Conservation (phyloP, 2,888 invertebrate genomes). For the Drosophila meridiana region DNA sequence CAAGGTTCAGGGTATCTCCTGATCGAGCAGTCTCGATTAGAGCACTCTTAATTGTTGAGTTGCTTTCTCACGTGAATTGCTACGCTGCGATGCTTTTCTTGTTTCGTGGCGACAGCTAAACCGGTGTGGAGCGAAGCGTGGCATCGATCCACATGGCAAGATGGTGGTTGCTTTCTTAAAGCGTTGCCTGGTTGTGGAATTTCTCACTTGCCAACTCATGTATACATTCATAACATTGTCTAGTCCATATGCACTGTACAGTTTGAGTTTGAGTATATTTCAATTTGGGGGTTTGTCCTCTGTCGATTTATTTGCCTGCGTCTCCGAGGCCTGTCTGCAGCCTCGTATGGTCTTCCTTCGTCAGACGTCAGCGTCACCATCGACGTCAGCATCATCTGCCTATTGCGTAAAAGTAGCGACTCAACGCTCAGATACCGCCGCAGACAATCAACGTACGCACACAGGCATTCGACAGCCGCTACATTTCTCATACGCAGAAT, state of each 20-base stretch:
- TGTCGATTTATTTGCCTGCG: no score
- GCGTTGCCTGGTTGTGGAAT: slow-evolving; percentile 43
- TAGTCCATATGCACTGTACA: neutral
- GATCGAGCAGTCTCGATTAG: no score
- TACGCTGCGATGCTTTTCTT: neutral
- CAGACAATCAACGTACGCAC: slow-evolving; percentile 49
- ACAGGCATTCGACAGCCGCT: slow-evolving; percentile 23
- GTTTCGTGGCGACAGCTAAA: neutral
- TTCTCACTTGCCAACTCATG: slow-evolving; percentile 14
- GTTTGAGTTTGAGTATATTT: neutral
- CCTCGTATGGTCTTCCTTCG: slow-evolving; percentile 51
- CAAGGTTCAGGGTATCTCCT: no score
- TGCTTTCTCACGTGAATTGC: no score
- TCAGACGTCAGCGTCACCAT: slow-evolving; percentile 29
- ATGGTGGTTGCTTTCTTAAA: slow-evolving; percentile 33
- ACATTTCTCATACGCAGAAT: slow-evolving; percentile 29
- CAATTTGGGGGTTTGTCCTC: no score
- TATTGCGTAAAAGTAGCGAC: slow-evolving; percentile 72
- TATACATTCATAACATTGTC: neutral
- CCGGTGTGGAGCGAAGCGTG: neutral
- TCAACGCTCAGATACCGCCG: slow-evolving; percentile 58
- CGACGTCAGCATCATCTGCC: slow-evolving; percentile 51
- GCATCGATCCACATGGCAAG: slow-evolving; percentile 26
- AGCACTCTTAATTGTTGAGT: no score
- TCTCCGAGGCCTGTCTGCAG: slow-evolving; percentile 24